phyloP scores from a whole-genome alignment of 2,113 vertebrate species.

The Pholis gunnellus region DNA sequence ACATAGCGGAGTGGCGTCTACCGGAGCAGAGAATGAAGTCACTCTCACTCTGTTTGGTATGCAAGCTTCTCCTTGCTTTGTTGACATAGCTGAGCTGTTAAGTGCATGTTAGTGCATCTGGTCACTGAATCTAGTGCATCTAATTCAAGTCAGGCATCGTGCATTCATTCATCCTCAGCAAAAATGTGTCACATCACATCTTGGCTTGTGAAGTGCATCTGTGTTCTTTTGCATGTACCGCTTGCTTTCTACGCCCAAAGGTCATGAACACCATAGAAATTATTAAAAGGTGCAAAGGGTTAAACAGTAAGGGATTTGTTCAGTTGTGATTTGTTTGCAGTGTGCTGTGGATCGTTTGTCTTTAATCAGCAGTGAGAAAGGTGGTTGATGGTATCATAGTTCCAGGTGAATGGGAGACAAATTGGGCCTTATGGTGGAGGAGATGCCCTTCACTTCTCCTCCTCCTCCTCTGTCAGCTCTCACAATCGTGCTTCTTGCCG shows the following conservation, averaged over 20 bases:
- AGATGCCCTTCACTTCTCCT: slow-evolving; percentile 62
- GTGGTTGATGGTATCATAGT: slow-evolving; percentile 46
- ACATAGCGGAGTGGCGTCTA: not conserved
- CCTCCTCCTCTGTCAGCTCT: slow-evolving; percentile 9
- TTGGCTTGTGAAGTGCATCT: not conserved
- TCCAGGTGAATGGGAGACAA: slow-evolving; percentile 46
- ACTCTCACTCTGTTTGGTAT: too few species aligned
- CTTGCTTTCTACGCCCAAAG: not conserved
- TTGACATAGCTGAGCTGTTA: too few species aligned
- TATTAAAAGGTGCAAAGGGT: not conserved
- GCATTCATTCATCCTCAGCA: not conserved
- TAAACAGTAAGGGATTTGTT: not conserved
- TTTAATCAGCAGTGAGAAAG: slow-evolving; percentile 23
- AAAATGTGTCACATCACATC: not conserved
- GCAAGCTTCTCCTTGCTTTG: too few species aligned
- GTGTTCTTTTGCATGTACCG: not conserved
- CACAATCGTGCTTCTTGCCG: slow-evolving; percentile 15
- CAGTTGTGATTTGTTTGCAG: not conserved
- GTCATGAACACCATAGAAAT: not conserved
- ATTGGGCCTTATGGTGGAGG: slow-evolving; percentile 36
- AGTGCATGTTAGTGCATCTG: not conserved
- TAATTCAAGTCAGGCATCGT: not conserved
- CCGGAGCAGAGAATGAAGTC: not conserved
- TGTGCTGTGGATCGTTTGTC: not conserved
- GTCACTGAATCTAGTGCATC: not conserved